Conservation (phyloP, 2,888 invertebrate genomes). For the Xylota segnis region DNA sequence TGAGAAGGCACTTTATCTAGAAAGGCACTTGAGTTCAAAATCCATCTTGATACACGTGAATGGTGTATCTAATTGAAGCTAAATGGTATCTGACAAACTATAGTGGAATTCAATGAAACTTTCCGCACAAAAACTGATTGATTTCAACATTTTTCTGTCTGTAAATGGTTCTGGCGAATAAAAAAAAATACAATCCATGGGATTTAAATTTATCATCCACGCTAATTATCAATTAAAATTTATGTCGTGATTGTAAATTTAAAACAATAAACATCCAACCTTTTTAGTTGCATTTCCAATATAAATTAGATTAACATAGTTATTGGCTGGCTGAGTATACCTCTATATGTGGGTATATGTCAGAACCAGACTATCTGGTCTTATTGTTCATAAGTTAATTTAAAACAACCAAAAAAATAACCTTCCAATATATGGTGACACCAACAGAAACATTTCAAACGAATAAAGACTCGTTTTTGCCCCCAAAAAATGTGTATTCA, state of each 20-base stretch:
- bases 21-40: background rate
- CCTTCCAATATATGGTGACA: background rate
- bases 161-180: background rate
- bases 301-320: background rate
- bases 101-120: background rate
- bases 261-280: background rate
- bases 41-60: background rate
- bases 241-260: background rate
- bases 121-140: background rate
- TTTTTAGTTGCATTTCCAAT: slow-evolving; percentile 12
- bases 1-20: background rate
- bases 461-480: slow-evolving; percentile 22
- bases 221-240: background rate
- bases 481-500: background rate
- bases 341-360: background rate
- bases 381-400: background rate
- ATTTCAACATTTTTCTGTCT: background rate
- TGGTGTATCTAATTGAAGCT: background rate
- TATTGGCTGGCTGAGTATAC: background rate
- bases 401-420: background rate
- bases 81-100: background rate
- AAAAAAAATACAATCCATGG: background rate
- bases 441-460: background rate
- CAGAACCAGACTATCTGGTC: background rate
- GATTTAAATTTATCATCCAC: background rate